These are phyloP conservation scores for Dryomyza anilis DNA, from an alignment of 2,888 invertebrate genomes.

Conservation along the genomic window DNA sequence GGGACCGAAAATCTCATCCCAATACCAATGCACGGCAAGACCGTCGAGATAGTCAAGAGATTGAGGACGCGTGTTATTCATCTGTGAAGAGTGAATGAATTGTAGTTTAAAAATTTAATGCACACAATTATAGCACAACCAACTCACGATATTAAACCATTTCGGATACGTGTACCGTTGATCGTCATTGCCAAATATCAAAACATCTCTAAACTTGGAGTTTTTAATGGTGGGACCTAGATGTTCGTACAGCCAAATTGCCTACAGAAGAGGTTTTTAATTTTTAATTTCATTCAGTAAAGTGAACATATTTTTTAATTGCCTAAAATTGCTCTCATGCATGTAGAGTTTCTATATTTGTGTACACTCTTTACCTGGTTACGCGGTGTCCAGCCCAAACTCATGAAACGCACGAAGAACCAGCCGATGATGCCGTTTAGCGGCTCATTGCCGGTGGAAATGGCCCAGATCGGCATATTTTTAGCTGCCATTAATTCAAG, in stretches of 20 bases:
- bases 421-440: conserved; percentile 69
- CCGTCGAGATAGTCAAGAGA: conserved; percentile 73
- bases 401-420: conserved; percentile 68
- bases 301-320: conserved; percentile 4
- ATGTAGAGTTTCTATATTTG: neutral
- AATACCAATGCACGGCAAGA: conserved; percentile 86
- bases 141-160: conserved; percentile 69
- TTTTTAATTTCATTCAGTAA: conserved; percentile 18
- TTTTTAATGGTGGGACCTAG: conserved; percentile 76
- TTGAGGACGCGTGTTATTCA: conserved; percentile 63
- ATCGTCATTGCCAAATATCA: conserved; percentile 80
- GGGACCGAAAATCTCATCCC: conserved; percentile 67
- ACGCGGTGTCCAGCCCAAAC: conserved; percentile 77
- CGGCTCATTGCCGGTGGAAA: conserved; percentile 91
- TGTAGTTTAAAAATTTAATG: neutral
- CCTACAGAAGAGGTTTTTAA: conserved; percentile 55
- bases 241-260: conserved; percentile 73
- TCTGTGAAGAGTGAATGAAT: conserved; percentile 54
- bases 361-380: conserved; percentile 60
- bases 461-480: conserved; percentile 77
- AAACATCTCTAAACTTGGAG: conserved; percentile 65
- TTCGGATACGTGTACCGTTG: conserved; percentile 70
- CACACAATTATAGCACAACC: neutral
- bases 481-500: conserved; percentile 76
- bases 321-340: conserved; percentile 4